phyloP scores from a whole-genome alignment of 35 echinoderm and acorn worm genomes.

The Anneissia japonica region DNA sequence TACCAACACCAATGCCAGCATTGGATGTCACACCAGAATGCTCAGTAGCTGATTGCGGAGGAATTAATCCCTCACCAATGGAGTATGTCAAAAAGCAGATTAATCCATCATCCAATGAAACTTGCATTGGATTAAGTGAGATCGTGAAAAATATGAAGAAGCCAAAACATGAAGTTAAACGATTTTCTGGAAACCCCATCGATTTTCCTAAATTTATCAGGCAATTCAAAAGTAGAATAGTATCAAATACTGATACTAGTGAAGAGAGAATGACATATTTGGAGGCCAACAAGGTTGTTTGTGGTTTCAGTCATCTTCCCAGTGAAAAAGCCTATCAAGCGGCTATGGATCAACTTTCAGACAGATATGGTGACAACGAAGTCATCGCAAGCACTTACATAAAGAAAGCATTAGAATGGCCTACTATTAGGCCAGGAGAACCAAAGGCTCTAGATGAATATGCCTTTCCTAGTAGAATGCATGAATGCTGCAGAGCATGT shows the following conservation, averaged over 20 bases:
- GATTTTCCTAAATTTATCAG: conserved; percentile 7
- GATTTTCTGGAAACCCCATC: conserved; percentile 13
- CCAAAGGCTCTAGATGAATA: neutral
- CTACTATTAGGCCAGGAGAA: conserved; percentile 1
- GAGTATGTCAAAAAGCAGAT: no score
- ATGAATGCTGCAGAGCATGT: conserved; percentile 1
- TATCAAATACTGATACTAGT: neutral
- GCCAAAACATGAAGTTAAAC: neutral
- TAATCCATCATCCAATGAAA: no score
- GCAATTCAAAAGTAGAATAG: conserved; percentile 26
- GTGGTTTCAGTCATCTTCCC: neutral
- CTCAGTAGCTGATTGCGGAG: no score
- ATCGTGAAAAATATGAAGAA: conserved; percentile 5
- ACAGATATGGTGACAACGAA: conserved; percentile 7
- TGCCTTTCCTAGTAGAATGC: conserved; percentile 24
- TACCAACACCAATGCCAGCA: no score
- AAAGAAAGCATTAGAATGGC: conserved; percentile 16
- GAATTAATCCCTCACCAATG: no score
- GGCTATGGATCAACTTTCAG: neutral
- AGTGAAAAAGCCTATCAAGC: neutral
- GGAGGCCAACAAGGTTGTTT: neutral
- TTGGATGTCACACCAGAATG: no score
- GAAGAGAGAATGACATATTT: conserved; percentile 18
- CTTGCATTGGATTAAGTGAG: neutral
- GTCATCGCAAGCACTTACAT: conserved; percentile 3